A percentile compares a stretch with the other conserved stretches of the same genome.
Conservation (phyloP, 2,888 invertebrate genomes). For the Eupeodes luniger region DNA sequence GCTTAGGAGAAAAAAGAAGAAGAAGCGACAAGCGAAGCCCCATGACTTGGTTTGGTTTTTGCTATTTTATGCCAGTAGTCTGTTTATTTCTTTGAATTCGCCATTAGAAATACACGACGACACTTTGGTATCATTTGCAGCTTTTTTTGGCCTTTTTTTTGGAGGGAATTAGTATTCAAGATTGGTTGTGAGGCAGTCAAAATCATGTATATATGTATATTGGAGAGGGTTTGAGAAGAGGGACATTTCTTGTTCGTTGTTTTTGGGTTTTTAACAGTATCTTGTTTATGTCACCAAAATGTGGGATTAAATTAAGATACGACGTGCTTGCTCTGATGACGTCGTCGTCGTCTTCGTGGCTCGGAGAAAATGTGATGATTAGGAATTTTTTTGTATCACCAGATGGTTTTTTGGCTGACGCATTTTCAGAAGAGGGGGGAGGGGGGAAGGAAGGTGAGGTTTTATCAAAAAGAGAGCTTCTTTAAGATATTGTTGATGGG, state of each 20-base stretch:
- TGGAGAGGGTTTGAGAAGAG: constrained; percentile 14
- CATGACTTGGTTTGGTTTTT: constrained; percentile 55
- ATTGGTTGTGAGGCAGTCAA: constrained; percentile 69
- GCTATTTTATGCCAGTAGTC: constrained; percentile 35
- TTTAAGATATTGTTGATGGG: constrained; percentile 61
- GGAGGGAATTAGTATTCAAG: constrained; percentile 73
- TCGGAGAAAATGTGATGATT: constrained; percentile 69
- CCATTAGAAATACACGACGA: constrained; percentile 57
- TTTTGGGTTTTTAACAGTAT: constrained; percentile 43
- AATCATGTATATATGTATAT: constrained; percentile 44
- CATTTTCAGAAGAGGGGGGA: neutral
- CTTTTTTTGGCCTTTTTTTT: constrained; percentile 28
- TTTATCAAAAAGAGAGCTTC: constrained; percentile 1
- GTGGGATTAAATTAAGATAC: constrained; percentile 75
- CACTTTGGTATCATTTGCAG: constrained; percentile 67
- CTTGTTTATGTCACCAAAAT: constrained; percentile 72
- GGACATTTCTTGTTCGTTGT: constrained; percentile 49
- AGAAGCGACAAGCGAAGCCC: neutral
- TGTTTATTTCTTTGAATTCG: constrained; percentile 48
- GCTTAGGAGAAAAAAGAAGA: neutral
- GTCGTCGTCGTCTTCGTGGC: constrained; percentile 7
- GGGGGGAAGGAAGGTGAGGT: neutral
- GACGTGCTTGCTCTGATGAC: constrained; percentile 71
- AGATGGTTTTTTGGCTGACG: constrained; percentile 19
- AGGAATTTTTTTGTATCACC: constrained; percentile 53